phyloP scores from a whole-genome alignment of 2,113 vertebrate genomes.

The Muntiacus reevesi region DNA sequence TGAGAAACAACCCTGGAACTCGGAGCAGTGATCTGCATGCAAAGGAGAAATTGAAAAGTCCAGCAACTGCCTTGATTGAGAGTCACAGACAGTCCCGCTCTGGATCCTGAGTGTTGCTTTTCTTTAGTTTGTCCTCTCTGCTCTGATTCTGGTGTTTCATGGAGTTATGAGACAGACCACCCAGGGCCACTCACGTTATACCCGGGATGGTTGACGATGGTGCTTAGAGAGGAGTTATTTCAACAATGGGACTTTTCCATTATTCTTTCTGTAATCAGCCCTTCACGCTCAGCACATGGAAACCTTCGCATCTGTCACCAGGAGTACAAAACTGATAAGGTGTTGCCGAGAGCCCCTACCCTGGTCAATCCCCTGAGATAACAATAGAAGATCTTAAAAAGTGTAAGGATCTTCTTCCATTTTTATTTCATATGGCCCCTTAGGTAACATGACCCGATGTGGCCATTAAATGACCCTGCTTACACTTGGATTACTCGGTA shows the following conservation, averaged over 20 bases:
- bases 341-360: not conserved
- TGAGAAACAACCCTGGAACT: constrained; percentile 22
- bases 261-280: not conserved
- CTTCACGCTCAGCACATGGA: not conserved
- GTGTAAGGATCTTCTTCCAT: constrained; percentile 77
- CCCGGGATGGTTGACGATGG: not conserved
- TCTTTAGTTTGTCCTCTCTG: fast-evolving
- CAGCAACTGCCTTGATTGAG: not conserved
- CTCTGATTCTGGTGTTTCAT: not conserved
- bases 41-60: not conserved
- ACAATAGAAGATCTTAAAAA: constrained; percentile 79
- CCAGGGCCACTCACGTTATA: not conserved
- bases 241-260: constrained; percentile 3
- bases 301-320: not conserved
- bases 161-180: not conserved
- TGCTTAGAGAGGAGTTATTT: constrained; percentile 51
- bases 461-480: constrained; percentile 86
- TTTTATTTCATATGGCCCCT: constrained; percentile 78
- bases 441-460: constrained; percentile 84
- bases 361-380: not conserved
- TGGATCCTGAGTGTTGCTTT: not conserved
- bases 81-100: not conserved
- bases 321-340: not conserved
- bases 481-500: constrained; percentile 86
- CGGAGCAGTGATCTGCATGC: constrained; percentile 1